Percentiles rank a stretch among this genome's conserved stretches.
Evolutionary conservation across 2,888 invertebrate species (phyloP).

Genomic region (Perizoma affinitatum): DNA sequence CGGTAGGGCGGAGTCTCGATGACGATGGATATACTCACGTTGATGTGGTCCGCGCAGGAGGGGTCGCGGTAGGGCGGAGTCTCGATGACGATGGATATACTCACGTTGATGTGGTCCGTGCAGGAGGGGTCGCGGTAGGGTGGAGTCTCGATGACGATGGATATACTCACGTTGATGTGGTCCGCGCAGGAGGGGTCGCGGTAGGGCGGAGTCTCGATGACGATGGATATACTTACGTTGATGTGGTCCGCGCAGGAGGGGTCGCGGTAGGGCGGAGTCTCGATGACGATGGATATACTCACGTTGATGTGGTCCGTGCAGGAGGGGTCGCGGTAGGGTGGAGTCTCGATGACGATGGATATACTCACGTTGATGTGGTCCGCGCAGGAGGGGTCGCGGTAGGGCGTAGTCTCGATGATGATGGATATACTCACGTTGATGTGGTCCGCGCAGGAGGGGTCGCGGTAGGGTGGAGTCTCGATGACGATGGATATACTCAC

Average conservation of each 20-base stretch:
- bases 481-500: slow-evolving; percentile 86
- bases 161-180: too few relatives aligned
- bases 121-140: too few relatives aligned
- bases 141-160: too few relatives aligned
- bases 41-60: too few relatives aligned
- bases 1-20: too few relatives aligned
- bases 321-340: slow-evolving; percentile 88
- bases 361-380: slow-evolving; percentile 40
- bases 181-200: too few relatives aligned
- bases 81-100: too few relatives aligned
- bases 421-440: slow-evolving; percentile 88
- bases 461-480: slow-evolving; percentile 90
- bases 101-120: too few relatives aligned
- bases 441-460: slow-evolving; percentile 88
- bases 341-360: slow-evolving; percentile 91
- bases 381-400: slow-evolving; percentile 86
- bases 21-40: too few relatives aligned
- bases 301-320: slow-evolving; percentile 65
- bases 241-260: slow-evolving; percentile 40
- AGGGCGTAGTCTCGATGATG: slow-evolving; percentile 91
- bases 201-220: too few relatives aligned
- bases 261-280: too few relatives aligned
- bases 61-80: too few relatives aligned
- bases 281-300: not conserved
- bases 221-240: not conserved